Percentiles rank a stretch among this genome's conserved stretches.
These are phyloP conservation scores for Hyposoter didymator DNA, from an alignment of 2,888 invertebrate species.

Conservation along the genomic window DNA sequence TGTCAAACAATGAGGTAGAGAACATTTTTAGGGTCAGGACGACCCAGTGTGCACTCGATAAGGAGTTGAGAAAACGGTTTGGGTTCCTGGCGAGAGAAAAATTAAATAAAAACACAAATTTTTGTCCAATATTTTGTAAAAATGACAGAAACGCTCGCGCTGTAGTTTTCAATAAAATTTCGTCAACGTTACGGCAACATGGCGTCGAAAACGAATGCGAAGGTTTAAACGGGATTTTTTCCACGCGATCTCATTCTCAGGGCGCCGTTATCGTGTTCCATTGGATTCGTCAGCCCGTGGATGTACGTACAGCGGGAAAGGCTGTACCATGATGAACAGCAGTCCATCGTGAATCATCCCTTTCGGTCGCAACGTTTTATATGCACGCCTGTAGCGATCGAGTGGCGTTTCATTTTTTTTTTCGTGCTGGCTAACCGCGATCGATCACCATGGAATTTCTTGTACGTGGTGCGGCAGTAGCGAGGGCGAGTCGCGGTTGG, in stretches of 20 bases:
- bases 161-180: not conserved
- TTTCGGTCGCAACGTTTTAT: slow-evolving; percentile 25
- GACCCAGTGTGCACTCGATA: too few species aligned
- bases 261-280: slow-evolving; percentile 51
- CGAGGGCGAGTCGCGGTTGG: not conserved
- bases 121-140: too few species aligned
- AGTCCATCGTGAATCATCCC: slow-evolving; percentile 65
- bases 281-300: slow-evolving; percentile 64
- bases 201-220: slow-evolving; percentile 61
- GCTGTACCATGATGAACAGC: slow-evolving; percentile 9
- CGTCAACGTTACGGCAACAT: slow-evolving; percentile 68
- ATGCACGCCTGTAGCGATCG: slow-evolving; percentile 6
- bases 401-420: not conserved
- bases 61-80: too few species aligned
- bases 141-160: too few species aligned
- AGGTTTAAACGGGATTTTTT: slow-evolving; percentile 43
- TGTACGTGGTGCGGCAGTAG: slow-evolving; percentile 7
- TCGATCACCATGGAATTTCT: slow-evolving; percentile 53
- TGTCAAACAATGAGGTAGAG: too few species aligned
- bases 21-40: too few species aligned
- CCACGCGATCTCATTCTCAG: slow-evolving; percentile 19
- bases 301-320: slow-evolving; percentile 5
- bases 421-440: slow-evolving; percentile 33
- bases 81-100: too few species aligned
- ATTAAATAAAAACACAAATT: too few species aligned